These are phyloP conservation scores for Agapornis canus DNA, from an alignment of 2,797 vertebrate genomes.

Conservation along the genomic window DNA sequence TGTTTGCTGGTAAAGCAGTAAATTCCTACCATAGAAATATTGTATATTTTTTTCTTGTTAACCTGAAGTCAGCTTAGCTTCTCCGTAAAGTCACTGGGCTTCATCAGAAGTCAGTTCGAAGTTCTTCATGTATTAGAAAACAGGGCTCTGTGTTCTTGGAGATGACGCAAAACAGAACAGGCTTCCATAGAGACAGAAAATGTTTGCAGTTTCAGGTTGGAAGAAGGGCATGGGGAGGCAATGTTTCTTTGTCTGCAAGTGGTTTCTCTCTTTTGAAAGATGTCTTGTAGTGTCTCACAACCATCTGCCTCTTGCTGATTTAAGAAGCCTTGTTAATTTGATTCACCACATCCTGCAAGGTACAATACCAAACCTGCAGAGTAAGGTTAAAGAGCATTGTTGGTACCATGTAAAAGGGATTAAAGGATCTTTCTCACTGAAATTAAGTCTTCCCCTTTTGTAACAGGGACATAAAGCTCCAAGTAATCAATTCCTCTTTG, in stretches of 20 bases:
- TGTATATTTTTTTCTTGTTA: background rate
- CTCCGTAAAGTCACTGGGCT: background rate
- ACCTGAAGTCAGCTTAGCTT: background rate
- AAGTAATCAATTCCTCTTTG: background rate
- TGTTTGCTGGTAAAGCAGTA: background rate
- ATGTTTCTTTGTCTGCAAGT: background rate
- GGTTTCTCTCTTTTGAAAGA: background rate
- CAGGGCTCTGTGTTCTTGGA: accelerated
- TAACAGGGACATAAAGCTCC: background rate
- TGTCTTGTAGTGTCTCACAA: background rate
- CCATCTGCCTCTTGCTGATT: background rate
- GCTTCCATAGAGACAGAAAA: background rate
- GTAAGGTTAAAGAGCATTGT: background rate
- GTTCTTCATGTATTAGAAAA: background rate
- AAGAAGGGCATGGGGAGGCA: background rate
- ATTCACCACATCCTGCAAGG: background rate
- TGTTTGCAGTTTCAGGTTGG: background rate
- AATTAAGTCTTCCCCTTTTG: background rate
- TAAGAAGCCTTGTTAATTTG: accelerated
- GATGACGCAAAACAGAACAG: background rate
- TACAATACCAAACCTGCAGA: background rate
- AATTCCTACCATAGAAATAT: background rate
- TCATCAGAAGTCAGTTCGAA: background rate
- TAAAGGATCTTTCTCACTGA: background rate
- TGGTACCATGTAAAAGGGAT: background rate